phyloP scores from a whole-genome alignment of 2,113 vertebrate genomes.

The Crotalus helleri region DNA sequence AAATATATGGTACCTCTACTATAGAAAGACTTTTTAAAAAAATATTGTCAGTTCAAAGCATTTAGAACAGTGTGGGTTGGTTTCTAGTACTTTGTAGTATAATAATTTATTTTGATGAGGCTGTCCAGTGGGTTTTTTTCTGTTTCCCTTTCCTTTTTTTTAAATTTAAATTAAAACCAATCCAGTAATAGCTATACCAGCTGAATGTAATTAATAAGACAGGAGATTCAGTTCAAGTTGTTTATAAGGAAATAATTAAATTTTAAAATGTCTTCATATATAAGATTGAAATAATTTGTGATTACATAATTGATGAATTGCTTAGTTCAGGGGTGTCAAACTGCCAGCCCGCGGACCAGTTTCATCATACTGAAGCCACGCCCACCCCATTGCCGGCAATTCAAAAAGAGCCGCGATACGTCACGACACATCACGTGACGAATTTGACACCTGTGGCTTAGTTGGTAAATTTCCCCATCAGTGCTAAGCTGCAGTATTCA shows the following conservation, averaged over 20 bases:
- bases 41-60: not conserved
- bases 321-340: too few species aligned
- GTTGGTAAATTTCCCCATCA: not conserved
- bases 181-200: not conserved
- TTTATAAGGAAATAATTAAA: not conserved
- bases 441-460: not conserved
- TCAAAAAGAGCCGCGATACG: too few species aligned
- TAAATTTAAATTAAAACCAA: not conserved
- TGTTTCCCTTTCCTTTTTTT: not conserved
- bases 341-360: too few species aligned
- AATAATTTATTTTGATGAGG: not conserved
- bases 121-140: not conserved
- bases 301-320: not conserved
- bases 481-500: not conserved
- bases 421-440: too few species aligned
- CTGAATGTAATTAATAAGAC: not conserved
- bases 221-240: not conserved
- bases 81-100: not conserved
- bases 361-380: too few species aligned
- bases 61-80: not conserved
- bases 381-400: too few species aligned
- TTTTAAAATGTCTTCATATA: not conserved
- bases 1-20: not conserved
- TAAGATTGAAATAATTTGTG: not conserved
- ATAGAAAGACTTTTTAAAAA: not conserved